phyloP scores from a whole-genome alignment of 2,888 invertebrate species.

The Prosapia bicincta region DNA sequence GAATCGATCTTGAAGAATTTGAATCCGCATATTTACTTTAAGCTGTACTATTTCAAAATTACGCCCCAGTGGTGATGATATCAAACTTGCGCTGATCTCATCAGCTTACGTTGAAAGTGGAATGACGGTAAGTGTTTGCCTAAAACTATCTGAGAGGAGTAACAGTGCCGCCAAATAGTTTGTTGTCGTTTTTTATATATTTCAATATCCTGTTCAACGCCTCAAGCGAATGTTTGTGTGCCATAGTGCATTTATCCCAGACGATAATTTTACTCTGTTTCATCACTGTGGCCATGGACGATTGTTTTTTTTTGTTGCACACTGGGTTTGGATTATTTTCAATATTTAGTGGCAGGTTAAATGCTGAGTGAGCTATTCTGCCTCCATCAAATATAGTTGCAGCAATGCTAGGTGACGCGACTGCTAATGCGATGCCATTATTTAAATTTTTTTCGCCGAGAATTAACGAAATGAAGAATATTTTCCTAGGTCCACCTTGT shows the following conservation, averaged over 20 bases:
- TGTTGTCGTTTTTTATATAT: slow-evolving; percentile 17
- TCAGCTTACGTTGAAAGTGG: slow-evolving; percentile 6
- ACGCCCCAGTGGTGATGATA: background rate
- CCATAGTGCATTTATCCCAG: too few species aligned
- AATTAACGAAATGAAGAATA: slow-evolving; percentile 44
- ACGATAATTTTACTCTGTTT: too few species aligned
- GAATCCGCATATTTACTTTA: background rate
- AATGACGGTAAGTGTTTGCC: slow-evolving; percentile 9
- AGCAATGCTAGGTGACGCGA: slow-evolving; percentile 47
- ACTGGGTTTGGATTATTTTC: too few species aligned
- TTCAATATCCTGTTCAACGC: slow-evolving; percentile 41
- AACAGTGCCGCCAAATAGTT: slow-evolving; percentile 14
- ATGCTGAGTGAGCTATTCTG: slow-evolving; percentile 26
- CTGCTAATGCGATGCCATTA: slow-evolving; percentile 42
- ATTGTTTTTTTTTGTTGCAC: too few species aligned
- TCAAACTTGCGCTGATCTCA: slow-evolving; percentile 15
- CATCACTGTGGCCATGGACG: too few species aligned
- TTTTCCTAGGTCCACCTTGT: slow-evolving; percentile 45
- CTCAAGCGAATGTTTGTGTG: slow-evolving; percentile 43
- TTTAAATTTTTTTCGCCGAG: slow-evolving; percentile 42
- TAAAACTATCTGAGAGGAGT: background rate
- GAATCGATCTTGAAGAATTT: background rate
- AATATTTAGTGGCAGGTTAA: slow-evolving; percentile 35
- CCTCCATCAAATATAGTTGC: slow-evolving; percentile 20
- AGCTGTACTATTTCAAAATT: too few species aligned